phyloP scores from a whole-genome alignment of 1,140 invertebrate genomes.

The Paracyclopina nana region DNA sequence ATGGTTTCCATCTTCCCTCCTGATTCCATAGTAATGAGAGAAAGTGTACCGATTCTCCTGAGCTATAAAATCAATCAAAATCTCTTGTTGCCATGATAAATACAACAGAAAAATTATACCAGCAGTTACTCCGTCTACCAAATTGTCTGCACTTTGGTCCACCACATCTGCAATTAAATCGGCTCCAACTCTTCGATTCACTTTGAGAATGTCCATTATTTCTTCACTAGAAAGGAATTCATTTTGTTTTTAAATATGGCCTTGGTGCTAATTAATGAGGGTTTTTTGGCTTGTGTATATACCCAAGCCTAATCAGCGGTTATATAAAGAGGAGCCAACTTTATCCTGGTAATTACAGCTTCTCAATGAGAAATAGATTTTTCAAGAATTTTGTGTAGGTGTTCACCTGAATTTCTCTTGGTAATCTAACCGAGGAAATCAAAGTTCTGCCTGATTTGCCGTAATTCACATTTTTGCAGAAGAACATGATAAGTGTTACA shows the following conservation, averaged over 20 bases:
- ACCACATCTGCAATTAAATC: not conserved
- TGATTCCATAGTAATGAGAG: not conserved
- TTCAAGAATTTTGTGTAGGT: no score
- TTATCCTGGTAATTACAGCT: not conserved
- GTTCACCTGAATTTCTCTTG: no score
- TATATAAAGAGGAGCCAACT: no score
- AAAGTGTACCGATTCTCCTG: not conserved
- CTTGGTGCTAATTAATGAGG: no score
- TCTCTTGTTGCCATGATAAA: not conserved
- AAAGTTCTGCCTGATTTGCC: no score
- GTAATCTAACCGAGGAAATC: no score
- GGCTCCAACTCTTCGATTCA: not conserved
- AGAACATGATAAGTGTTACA: no score
- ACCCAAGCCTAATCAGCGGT: no score
- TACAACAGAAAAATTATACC: not conserved
- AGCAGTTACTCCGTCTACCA: not conserved
- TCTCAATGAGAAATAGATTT: not conserved
- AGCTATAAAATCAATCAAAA: not conserved
- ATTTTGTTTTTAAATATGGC: no score
- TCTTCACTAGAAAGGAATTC: not conserved
- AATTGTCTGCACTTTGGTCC: not conserved
- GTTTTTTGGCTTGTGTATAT: no score
- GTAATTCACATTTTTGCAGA: no score
- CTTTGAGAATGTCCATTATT: not conserved
- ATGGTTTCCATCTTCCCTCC: not conserved